Percentiles rank a stretch among this genome's conserved stretches.
Conservation (phyloP, 2,797 vertebrate genomes). For the Champsocephalus gunnari region DNA sequence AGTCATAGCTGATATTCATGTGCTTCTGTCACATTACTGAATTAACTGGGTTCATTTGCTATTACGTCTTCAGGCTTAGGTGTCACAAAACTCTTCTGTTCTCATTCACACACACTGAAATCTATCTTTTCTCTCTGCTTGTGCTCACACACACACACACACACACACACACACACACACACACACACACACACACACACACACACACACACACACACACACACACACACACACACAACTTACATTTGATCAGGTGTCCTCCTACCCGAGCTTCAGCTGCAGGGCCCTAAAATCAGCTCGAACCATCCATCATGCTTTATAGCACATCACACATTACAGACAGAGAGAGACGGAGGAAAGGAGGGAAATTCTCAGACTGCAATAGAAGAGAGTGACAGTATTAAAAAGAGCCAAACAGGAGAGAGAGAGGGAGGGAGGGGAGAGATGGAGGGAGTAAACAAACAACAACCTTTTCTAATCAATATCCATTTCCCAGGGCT, state of each 20-base stretch:
- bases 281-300: constrained; percentile 70
- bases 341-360: constrained; percentile 38
- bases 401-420: constrained; percentile 57
- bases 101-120: neutral
- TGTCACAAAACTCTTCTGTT: constrained; percentile 1
- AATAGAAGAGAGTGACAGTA: constrained; percentile 30
- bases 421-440: constrained; percentile 12
- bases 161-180: neutral
- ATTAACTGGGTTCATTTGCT: constrained; percentile 41
- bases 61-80: constrained; percentile 53
- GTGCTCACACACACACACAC: neutral
- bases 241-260: constrained; percentile 76
- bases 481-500: constrained; percentile 87
- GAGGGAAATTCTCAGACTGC: constrained; percentile 25
- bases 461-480: constrained; percentile 82
- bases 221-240: constrained; percentile 29
- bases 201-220: no score
- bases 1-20: constrained; percentile 43
- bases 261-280: constrained; percentile 58
- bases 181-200: neutral
- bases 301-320: constrained; percentile 79
- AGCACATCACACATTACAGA: constrained; percentile 68
- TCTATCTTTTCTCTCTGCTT: neutral
- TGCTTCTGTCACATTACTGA: constrained; percentile 44
- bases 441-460: constrained; percentile 28